These are phyloP conservation scores for Rana temporaria DNA, from an alignment of 2,113 vertebrate species.

Conservation along the genomic window DNA sequence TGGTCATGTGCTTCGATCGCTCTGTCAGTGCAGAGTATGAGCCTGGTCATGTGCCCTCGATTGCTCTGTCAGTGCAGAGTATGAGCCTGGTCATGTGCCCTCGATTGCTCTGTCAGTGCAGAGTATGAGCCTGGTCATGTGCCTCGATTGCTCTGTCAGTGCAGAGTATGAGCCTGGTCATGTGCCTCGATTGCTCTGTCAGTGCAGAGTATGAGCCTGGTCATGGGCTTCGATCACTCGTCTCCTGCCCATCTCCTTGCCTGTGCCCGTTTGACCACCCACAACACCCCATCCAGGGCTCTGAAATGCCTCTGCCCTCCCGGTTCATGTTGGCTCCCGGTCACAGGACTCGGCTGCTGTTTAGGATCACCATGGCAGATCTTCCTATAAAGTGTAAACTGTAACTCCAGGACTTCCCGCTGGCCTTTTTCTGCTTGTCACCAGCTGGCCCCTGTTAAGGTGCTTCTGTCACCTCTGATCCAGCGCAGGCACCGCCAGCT, in stretches of 20 bases:
- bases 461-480: slow-evolving; percentile 36
- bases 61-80: too few relatives aligned
- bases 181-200: too few relatives aligned
- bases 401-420: slow-evolving; percentile 20
- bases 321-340: background rate
- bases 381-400: slow-evolving; percentile 29
- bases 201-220: too few relatives aligned
- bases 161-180: too few relatives aligned
- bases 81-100: too few relatives aligned
- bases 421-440: slow-evolving; percentile 37
- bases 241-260: background rate
- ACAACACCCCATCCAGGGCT: background rate
- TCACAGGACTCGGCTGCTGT: background rate
- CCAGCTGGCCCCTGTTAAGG: slow-evolving; percentile 7
- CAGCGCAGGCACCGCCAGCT: background rate
- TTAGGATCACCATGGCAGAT: slow-evolving; percentile 28
- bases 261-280: too few relatives aligned
- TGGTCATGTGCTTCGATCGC: too few relatives aligned
- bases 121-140: too few relatives aligned
- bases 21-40: too few relatives aligned
- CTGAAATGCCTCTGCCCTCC: background rate
- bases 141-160: too few relatives aligned
- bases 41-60: too few relatives aligned
- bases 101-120: too few relatives aligned
- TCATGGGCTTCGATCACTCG: background rate